Conservation (phyloP, 2,113 vertebrate genomes). For the Myrmecophaga tridactyla region DNA sequence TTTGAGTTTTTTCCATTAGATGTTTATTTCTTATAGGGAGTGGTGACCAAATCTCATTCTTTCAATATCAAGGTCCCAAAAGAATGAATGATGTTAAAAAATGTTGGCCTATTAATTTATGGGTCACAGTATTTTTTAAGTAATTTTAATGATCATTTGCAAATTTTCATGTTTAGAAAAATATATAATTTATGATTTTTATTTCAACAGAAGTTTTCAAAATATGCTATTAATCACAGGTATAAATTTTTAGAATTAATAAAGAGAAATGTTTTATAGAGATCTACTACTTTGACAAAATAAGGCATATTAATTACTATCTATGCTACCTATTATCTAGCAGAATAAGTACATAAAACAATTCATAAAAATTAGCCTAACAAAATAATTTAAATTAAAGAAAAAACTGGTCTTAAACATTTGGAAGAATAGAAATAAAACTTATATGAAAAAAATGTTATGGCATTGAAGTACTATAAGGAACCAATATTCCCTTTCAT, state of each 20-base stretch:
- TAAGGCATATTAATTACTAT: neutral
- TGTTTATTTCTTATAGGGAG: neutral
- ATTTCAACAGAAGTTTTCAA: neutral
- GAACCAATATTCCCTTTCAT: neutral
- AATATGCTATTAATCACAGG: neutral
- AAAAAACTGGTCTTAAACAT: neutral
- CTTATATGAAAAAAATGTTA: constrained; percentile 12
- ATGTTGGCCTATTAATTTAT: neutral
- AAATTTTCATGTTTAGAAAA: neutral
- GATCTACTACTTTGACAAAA: neutral
- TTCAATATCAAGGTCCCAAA: neutral
- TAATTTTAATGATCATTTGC: neutral
- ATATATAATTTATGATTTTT: neutral
- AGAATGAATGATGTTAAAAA: neutral
- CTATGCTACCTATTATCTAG: neutral
- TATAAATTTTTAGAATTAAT: neutral
- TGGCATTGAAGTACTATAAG: constrained; percentile 20
- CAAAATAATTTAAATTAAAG: neutral
- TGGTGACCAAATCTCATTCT: neutral
- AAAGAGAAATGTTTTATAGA: neutral
- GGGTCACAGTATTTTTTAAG: neutral
- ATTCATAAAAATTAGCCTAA: neutral
- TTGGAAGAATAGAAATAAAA: neutral
- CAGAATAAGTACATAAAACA: neutral
- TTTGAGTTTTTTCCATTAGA: neutral